Conservation (phyloP, 1,140 invertebrate genomes). For the Chironomus striatipennis region DNA sequence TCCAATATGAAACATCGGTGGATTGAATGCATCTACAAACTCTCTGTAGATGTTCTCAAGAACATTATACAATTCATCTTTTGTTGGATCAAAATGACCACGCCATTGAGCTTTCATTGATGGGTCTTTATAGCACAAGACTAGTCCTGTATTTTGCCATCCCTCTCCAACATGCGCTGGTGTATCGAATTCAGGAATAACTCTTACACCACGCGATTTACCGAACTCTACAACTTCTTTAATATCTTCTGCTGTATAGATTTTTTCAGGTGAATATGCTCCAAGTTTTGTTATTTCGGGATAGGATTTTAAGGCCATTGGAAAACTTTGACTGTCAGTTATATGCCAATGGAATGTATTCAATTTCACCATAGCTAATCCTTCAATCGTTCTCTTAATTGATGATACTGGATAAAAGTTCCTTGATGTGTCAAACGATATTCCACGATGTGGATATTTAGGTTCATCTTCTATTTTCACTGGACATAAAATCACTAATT, state of each 20-base stretch:
- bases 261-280: constrained; percentile 53
- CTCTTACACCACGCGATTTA: constrained; percentile 53
- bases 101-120: constrained; percentile 48
- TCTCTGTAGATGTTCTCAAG: constrained; percentile 56
- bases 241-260: constrained; percentile 56
- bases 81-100: constrained; percentile 67
- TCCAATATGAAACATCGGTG: constrained; percentile 74
- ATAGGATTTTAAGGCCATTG: constrained; percentile 54
- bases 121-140: background rate
- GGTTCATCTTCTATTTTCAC: constrained; percentile 54
- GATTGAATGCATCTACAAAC: constrained; percentile 51
- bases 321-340: constrained; percentile 74
- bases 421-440: constrained; percentile 61
- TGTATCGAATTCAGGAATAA: constrained; percentile 72
- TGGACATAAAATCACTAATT: constrained; percentile 45
- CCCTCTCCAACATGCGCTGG: constrained; percentile 76
- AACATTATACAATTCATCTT: constrained; percentile 57
- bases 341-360: constrained; percentile 80
- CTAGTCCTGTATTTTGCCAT: constrained; percentile 55
- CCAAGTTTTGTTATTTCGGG: constrained; percentile 57
- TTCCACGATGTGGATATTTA: constrained; percentile 57
- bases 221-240: constrained; percentile 54
- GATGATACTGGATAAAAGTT: constrained; percentile 57
- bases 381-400: constrained; percentile 61
- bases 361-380: constrained; percentile 63